Evolutionary conservation across 2,113 vertebrate genomes (phyloP), one percentile per base, ranked within the genome.

Genomic region (Urocitellus parryii): DNA sequence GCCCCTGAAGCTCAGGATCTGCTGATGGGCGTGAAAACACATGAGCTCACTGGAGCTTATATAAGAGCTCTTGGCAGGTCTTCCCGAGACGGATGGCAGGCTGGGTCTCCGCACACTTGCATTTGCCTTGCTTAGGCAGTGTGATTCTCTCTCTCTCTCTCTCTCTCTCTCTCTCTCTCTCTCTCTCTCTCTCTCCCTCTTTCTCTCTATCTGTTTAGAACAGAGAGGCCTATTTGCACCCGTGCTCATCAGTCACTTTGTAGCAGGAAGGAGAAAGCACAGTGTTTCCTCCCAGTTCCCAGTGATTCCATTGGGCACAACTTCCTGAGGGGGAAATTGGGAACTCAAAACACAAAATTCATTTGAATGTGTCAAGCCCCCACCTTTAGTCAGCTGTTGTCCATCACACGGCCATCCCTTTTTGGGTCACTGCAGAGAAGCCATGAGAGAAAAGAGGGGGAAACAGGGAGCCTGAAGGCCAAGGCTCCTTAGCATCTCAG

Each of bases 61-160:
- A 92, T 96, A 82, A 88, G 93, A 83, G 65, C 70, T 90, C 87
- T 87, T 91, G 96, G 96, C 81, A 97, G 88, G 22, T 0, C 80
- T 96, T 89, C 72, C 84, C 0, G 63, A 93, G 90, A 84, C 14
- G 37, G 77, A 58, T 56, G 89, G 85, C 2, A 39, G 58, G 22
- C 87, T 22, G 22, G 25, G 56, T 79, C 88, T 91, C 84, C 37
- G 17, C 67, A 32, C 45, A 77, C 61, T 93, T 13, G 1, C 14
- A 2, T 37, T 78, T 89, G 80, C 89, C 67, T 91, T 24, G 70
- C 84, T 74, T 79, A 73, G 12, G 17, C 86, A 58, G 42, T 48
- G 8, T 18, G 0, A 1, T 1, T 70, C 5, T 0, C 87, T 39
- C 74, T 51, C 13, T 51, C 13, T 51, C 76, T 0, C 84, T 42